Base-by-base conservation (phyloP, 2,888 invertebrate species). In the Eristalis tenax region DNA sequence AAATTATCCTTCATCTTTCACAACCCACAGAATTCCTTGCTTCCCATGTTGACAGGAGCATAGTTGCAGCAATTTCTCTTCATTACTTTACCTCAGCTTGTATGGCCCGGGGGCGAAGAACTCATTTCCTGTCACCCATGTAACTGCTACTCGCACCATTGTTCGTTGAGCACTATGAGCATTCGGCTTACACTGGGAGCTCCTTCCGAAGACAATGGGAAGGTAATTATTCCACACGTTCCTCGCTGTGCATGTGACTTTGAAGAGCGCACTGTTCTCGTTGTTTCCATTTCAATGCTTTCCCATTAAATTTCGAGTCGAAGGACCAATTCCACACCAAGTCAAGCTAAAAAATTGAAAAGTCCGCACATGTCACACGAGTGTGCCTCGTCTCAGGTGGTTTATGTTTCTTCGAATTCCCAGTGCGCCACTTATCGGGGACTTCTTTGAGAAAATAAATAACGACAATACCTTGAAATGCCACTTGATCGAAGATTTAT, bases 401-500 rank as follows among this genome's bases (percentile, higher is more conserved):
- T 75, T 15, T 18, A 13, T 66, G 68, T 38, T 66, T 75, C 74
- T 61, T 57, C 43, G 75, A 74, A 87, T 79, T 87, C 86, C 83
- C 86, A 79, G 57, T 56, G 83, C 79, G 71, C 65, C 75, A 83
- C 86, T 87, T 87, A 86, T 68, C 69, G 59, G 11, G 61, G 32
- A 13, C 22, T 71, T 40, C n/a, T 28, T 56, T 73, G 35, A 26
- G 43, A 57, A 76, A 83, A 87, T 87, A 87, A 87, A 87, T 87
- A 83, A 80, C 57, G 79, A 71, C 83, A 87, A 76, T 87, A 87
- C 87, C 87, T 87, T 87, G 76, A 69, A 76, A 87, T 76, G 79
- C 78, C 87, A 83, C 79, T 87, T 83, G 80, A 65, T 76, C 69
- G 23, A 83, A 80, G 87, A 87, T 87, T 87, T 87, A 87, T 87